A percentile compares a stretch with the other conserved stretches of the same genome.
Conservation (phyloP, 37 sponge, comb jelly and placozoan species). For the Hormiphora californensis region DNA sequence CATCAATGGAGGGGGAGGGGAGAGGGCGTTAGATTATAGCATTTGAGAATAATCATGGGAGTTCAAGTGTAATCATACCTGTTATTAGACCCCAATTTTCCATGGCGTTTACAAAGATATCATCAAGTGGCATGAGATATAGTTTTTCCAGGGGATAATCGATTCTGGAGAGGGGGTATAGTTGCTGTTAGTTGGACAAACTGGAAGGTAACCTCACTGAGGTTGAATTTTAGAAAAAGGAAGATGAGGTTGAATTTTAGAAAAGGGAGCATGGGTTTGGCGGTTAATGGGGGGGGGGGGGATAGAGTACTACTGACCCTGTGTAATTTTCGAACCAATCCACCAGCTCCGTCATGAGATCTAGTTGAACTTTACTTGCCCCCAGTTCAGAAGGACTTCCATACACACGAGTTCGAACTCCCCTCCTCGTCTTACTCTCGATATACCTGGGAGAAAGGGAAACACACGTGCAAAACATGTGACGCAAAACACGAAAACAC, state of each 20-base stretch:
- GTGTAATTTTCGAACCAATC: conserved; percentile 20
- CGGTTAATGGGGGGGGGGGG: neutral
- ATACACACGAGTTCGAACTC: neutral
- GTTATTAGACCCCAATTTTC: conserved; percentile 52
- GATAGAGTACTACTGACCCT: neutral
- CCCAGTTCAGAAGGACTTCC: neutral
- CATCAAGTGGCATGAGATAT: neutral
- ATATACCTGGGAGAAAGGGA: neutral
- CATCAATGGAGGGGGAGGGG: too few relatives aligned
- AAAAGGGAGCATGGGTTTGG: neutral
- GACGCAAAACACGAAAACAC: too few relatives aligned
- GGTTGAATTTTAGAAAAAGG: too few relatives aligned
- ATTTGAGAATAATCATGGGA: too few relatives aligned
- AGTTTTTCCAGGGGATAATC: conserved; percentile 4
- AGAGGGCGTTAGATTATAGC: too few relatives aligned
- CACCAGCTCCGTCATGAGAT: neutral
- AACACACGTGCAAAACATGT: neutral
- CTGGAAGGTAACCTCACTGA: too few relatives aligned
- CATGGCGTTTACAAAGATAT: neutral
- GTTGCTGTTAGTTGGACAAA: too few relatives aligned
- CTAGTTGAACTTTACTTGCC: neutral
- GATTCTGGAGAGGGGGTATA: neutral
- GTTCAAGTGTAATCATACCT: neutral
- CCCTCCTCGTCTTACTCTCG: neutral
- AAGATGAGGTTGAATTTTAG: too few relatives aligned